Evolutionary conservation across 2,113 vertebrate species (phyloP).

Genomic region (Lipotes vexillifer): DNA sequence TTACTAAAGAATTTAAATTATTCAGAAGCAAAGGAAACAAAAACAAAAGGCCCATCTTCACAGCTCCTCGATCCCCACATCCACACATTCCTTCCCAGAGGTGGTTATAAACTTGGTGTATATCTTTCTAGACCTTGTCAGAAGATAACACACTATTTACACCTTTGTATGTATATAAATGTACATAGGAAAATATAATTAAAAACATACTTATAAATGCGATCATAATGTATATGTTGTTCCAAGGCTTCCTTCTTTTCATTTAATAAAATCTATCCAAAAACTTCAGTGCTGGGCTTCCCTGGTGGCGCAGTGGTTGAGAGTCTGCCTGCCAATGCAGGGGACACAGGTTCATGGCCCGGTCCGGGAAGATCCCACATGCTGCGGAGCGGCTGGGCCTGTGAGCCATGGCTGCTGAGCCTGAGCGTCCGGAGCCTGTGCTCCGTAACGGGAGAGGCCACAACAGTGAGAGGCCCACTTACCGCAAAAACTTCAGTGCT

Average conservation of each 20-base stretch:
- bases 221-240: background rate
- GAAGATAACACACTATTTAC: background rate
- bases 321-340: no score
- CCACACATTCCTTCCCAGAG: background rate
- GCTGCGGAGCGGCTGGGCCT: no score
- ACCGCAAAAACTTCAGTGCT: background rate
- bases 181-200: background rate
- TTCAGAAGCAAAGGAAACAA: constrained; percentile 11
- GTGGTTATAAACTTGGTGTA: background rate
- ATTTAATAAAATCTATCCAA: background rate
- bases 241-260: background rate
- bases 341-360: no score
- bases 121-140: background rate
- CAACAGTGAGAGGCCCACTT: no score
- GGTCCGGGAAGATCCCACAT: no score
- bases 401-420: no score
- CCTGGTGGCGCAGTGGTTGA: no score
- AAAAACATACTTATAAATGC: background rate
- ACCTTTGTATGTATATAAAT: background rate
- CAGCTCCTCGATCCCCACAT: background rate
- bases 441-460: no score
- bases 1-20: background rate
- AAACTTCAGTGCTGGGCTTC: background rate
- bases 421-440: no score
- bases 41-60: background rate